phyloP scores from a whole-genome alignment of 1,140 invertebrate genomes.

The Procambarus clarkii region DNA sequence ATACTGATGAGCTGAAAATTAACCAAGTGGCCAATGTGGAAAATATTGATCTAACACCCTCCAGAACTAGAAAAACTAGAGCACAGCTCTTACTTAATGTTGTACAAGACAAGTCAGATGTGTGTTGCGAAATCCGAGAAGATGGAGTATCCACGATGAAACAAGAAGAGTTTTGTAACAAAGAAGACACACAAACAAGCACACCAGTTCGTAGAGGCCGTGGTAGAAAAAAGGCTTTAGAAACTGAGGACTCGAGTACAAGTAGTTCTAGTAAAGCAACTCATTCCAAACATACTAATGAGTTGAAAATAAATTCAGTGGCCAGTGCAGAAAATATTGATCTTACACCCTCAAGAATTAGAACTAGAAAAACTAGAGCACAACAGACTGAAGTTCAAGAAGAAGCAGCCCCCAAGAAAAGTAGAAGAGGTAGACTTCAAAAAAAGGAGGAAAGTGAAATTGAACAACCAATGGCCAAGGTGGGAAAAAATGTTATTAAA shows the following conservation, averaged over 20 bases:
- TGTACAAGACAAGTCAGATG: too few species aligned
- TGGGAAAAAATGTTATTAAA: neutral
- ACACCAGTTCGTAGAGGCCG: neutral
- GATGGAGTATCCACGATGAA: neutral
- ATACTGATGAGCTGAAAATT: too few species aligned
- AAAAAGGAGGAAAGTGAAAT: neutral
- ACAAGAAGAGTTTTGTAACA: neutral
- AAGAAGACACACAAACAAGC: neutral
- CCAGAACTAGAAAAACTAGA: too few species aligned
- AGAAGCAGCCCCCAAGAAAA: neutral
- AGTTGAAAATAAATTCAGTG: neutral
- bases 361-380: neutral
- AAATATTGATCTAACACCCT: too few species aligned
- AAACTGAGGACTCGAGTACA: neutral
- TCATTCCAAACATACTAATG: neutral
- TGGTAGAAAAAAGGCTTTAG: neutral
- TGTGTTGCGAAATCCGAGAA: too few species aligned
- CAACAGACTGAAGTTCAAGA: neutral
- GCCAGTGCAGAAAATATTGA: neutral
- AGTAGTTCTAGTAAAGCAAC: neutral
- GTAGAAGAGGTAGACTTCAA: neutral
- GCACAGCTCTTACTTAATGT: too few species aligned
- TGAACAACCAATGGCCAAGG: neutral
- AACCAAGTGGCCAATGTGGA: too few species aligned
- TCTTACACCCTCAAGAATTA: neutral